Percentiles rank a stretch among this genome's conserved stretches.
Evolutionary conservation across 1,140 invertebrate genomes (phyloP).

Genomic region (Subanguina moxae): DNA sequence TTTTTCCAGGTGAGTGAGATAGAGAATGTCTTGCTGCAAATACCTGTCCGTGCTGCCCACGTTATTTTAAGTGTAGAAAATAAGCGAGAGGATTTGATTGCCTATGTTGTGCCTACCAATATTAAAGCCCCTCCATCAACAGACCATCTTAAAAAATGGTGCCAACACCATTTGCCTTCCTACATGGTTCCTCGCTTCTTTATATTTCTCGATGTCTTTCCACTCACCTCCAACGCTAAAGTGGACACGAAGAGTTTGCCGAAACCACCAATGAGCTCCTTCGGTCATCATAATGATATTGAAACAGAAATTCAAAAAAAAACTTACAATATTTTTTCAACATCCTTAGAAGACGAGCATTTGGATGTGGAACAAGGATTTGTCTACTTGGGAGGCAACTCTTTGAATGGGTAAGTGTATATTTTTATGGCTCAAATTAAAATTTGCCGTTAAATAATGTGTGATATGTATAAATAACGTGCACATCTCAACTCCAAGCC

Average conservation of each 20-base stretch:
- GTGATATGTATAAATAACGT: too few species aligned
- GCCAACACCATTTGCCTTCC: slow-evolving; percentile 15
- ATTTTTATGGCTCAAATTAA: slow-evolving; percentile 12
- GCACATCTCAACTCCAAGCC: too few species aligned
- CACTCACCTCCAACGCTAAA: slow-evolving; percentile 31
- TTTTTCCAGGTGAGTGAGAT: slow-evolving; percentile 10
- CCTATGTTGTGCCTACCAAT: background rate
- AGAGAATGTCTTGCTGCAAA: slow-evolving; percentile 3
- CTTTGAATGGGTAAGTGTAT: slow-evolving; percentile 19
- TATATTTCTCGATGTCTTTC: slow-evolving; percentile 16
- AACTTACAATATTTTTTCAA: too few species aligned
- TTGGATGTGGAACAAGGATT: slow-evolving; percentile 18
- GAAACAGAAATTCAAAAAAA: background rate
- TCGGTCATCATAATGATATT: background rate
- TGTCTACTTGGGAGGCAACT: slow-evolving; percentile 32
- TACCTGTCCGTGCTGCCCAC: background rate
- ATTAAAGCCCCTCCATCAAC: background rate
- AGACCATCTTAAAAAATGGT: slow-evolving; percentile 5
- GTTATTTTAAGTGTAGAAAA: slow-evolving; percentile 10
- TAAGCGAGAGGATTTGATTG: background rate
- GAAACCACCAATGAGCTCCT: background rate
- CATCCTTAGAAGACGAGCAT: background rate
- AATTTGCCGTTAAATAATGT: too few species aligned
- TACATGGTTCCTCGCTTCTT: slow-evolving; percentile 17
- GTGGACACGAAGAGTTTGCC: slow-evolving; percentile 18